Conservation (phyloP, 2,113 vertebrate species). For the Trichomycterus rosablanca region DNA sequence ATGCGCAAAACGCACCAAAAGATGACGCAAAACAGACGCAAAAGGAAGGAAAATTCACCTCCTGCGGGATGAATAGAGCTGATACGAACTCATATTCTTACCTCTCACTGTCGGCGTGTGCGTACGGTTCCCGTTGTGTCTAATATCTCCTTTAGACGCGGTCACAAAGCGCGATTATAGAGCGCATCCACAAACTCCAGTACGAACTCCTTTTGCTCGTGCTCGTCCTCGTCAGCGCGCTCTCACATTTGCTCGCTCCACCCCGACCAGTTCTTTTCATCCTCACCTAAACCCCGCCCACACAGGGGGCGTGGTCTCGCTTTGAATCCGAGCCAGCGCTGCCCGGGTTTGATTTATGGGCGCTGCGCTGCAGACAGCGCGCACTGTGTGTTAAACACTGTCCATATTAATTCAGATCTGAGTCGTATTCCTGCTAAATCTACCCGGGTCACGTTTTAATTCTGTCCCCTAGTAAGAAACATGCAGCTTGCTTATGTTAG, state of each 20-base stretch:
- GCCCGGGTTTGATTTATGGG: slow-evolving; percentile 11
- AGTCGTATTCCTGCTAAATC: too few species aligned
- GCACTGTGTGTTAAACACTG: too few species aligned
- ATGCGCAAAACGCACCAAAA: too few species aligned
- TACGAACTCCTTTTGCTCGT: background rate
- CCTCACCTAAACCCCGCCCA: slow-evolving; percentile 1
- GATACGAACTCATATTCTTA: too few species aligned
- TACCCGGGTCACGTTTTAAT: too few species aligned
- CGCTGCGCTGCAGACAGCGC: background rate
- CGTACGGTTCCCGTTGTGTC: background rate
- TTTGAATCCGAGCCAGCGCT: slow-evolving; percentile 21
- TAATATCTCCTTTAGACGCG: slow-evolving; percentile 16
- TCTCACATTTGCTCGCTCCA: slow-evolving; percentile 2
- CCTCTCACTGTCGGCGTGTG: background rate
- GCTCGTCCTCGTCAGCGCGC: background rate
- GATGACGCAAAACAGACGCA: too few species aligned
- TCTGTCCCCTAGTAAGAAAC: too few species aligned
- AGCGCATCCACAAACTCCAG: too few species aligned
- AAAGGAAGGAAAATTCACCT: too few species aligned
- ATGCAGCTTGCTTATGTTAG: too few species aligned
- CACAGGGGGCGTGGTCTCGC: background rate
- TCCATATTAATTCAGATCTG: too few species aligned
- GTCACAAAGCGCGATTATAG: slow-evolving; percentile 4
- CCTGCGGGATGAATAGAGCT: too few species aligned
- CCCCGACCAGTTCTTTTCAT: slow-evolving; percentile 11